Evolutionary conservation across 2,888 invertebrate genomes (phyloP).

Genomic region (Hirtodrosophila alboralis): DNA sequence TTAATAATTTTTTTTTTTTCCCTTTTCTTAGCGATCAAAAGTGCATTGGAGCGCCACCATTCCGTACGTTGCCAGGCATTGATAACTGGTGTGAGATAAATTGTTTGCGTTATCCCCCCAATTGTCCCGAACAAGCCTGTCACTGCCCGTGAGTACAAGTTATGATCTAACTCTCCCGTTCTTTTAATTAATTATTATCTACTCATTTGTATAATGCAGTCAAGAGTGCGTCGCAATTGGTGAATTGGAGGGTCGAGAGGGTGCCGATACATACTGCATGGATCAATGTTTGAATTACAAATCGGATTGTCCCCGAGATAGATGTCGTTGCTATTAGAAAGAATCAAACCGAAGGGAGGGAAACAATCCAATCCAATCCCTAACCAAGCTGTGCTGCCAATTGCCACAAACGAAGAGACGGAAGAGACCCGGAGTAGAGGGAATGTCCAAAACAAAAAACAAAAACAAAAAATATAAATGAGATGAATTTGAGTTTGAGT

Average conservation of each 20-base stretch:
- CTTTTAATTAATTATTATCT: too few species aligned
- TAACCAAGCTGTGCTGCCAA: constrained; percentile 74
- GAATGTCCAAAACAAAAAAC: too few species aligned
- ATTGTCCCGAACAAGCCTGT: constrained; percentile 91
- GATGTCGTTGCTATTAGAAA: constrained; percentile 88
- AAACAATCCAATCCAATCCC: constrained; percentile 9
- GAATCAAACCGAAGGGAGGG: not conserved
- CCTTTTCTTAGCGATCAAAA: constrained; percentile 88
- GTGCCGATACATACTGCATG: constrained; percentile 93
- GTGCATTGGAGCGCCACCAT: constrained; percentile 88
- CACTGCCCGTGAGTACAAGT: constrained; percentile 90
- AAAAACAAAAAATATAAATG: constrained; percentile 9
- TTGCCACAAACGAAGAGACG: constrained; percentile 50
- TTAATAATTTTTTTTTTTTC: not conserved
- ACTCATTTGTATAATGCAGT: constrained; percentile 84
- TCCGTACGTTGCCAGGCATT: constrained; percentile 90
- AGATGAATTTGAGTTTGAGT: constrained; percentile 15
- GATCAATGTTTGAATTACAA: constrained; percentile 93
- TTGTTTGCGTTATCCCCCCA: constrained; percentile 93
- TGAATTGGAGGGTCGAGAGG: constrained; percentile 88
- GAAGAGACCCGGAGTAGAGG: not conserved
- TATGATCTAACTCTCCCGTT: not conserved
- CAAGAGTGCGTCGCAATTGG: constrained; percentile 93
- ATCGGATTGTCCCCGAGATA: constrained; percentile 88
- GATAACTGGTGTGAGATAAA: constrained; percentile 93